Base-by-base conservation (phyloP, 2,888 invertebrate genomes). In the Leucophenga maculata region DNA sequence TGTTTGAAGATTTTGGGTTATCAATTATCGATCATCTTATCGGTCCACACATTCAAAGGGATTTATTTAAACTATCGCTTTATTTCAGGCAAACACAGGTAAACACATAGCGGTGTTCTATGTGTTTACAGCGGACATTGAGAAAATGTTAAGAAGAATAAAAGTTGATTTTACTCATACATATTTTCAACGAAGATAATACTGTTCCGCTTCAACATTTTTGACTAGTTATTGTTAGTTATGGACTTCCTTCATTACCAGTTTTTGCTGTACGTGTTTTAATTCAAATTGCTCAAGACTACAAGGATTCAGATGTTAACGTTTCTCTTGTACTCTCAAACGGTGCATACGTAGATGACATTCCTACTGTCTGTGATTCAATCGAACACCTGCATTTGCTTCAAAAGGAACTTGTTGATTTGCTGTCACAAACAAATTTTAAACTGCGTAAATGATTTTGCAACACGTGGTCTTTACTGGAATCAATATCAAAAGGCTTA, bases 311-410 rank as follows among this genome's bases (percentile, higher is more conserved):
- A 26, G 3, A 39, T 6, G 6, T 9, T 11, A 39, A 6, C 13
- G 75, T 73, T 4, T 44, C 69, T 14, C 57, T 16, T 11, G 67
- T 70, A 13, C 18, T 78, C 22, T 16, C 72, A 8, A 68, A 69
- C 9, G 72, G 75, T 31, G 69, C 75, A 18, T 75, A 74, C 39
- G 75, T 75, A 3, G 75, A 77, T 39, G 77, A 74, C 18, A 66
- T 76, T 1, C 31, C 74, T 50, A 69, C 72, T 0, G 73, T 74
- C 9, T 67, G 70, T 6, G 14, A 52, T n/a, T 68, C 74, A 13
- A 59, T 69, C 16, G 57, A 65, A 39, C 62, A 71, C 11, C 31
- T 59, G 2, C 13, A 69, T 8, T 16, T 16, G 18, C n/a, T 68
- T 9, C 66, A 68, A 13, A 14, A 65, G 18, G 73, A 76, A 20